Percentiles rank a stretch among this genome's conserved stretches.
These are phyloP conservation scores for Henricia sp. DNA, from an alignment of 53 echinoderm and acorn worm genomes.

Conservation along the genomic window DNA sequence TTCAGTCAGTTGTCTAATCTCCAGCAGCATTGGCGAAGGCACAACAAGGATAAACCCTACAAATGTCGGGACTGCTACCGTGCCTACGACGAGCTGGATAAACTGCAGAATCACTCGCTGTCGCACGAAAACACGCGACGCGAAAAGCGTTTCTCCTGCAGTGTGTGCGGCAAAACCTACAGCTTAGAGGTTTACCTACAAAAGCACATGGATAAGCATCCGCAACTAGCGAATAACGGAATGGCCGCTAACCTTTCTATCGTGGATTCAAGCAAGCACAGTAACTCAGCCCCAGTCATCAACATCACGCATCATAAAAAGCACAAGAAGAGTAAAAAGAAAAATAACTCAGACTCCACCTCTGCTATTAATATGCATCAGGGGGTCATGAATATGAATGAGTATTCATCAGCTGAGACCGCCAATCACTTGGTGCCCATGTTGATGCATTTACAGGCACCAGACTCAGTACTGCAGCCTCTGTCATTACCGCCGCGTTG, in stretches of 20 bases:
- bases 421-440: conserved; percentile 45
- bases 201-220: conserved; percentile 97
- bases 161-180: conserved; percentile 93
- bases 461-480: conserved; percentile 47
- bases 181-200: conserved; percentile 92
- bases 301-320: conserved; percentile 55
- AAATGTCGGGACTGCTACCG: conserved; percentile 97
- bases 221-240: conserved; percentile 66
- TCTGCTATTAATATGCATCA: conserved; percentile 46
- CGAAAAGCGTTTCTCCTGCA: conserved; percentile 84
- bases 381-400: conserved; percentile 39
- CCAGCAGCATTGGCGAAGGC: conserved; percentile 93
- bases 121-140: conserved; percentile 95
- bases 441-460: conserved; percentile 54
- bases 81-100: conserved; percentile 88
- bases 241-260: conserved; percentile 12
- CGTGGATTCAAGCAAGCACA: conserved; percentile 39
- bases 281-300: conserved; percentile 8
- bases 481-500: conserved; percentile 32
- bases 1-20: conserved; percentile 97
- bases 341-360: conserved; percentile 31
- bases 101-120: conserved; percentile 87
- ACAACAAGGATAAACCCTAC: conserved; percentile 99
- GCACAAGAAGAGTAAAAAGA: conserved; percentile 57
- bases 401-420: conserved; percentile 38